A percentile compares a stretch with the other conserved stretches of the same genome.
Evolutionary conservation across 1,140 invertebrate species (phyloP).

Genomic region (Homalodisca vitripennis): DNA sequence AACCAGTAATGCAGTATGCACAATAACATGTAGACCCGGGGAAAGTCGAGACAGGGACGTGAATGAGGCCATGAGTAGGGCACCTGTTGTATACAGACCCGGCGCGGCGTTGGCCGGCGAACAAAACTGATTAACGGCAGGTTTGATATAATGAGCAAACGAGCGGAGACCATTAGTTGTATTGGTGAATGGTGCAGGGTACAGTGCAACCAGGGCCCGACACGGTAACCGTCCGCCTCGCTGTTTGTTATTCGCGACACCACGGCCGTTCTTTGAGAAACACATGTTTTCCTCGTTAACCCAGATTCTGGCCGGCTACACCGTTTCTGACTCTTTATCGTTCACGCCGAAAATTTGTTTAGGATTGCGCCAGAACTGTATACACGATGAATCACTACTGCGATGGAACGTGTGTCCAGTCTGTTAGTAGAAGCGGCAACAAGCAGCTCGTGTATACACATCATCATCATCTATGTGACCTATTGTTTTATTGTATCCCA

Average conservation of each 20-base stretch:
- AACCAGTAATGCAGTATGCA: too few relatives aligned
- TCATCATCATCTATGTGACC: too few relatives aligned
- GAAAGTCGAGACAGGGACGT: too few relatives aligned
- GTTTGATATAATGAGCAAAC: constrained; percentile 4
- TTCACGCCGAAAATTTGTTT: neutral
- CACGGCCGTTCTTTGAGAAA: neutral
- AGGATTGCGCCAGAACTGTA: neutral
- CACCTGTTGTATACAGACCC: neutral
- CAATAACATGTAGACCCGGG: too few relatives aligned
- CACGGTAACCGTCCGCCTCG: neutral
- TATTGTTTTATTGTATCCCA: too few relatives aligned
- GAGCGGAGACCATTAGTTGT: neutral
- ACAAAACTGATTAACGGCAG: constrained; percentile 25
- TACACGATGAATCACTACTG: neutral
- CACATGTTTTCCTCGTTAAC: constrained; percentile 19
- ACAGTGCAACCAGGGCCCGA: neutral
- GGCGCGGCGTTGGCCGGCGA: neutral
- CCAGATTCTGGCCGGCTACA: neutral
- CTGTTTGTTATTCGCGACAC: neutral
- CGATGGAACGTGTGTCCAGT: neutral
- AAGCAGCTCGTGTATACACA: too few relatives aligned
- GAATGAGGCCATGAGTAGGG: too few relatives aligned
- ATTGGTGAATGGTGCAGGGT: constrained; percentile 3
- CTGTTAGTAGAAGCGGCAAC: neutral
- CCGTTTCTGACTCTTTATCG: constrained; percentile 5